Evolutionary conservation across 2,888 invertebrate species (phyloP).

Genomic region (Volucella inflata): DNA sequence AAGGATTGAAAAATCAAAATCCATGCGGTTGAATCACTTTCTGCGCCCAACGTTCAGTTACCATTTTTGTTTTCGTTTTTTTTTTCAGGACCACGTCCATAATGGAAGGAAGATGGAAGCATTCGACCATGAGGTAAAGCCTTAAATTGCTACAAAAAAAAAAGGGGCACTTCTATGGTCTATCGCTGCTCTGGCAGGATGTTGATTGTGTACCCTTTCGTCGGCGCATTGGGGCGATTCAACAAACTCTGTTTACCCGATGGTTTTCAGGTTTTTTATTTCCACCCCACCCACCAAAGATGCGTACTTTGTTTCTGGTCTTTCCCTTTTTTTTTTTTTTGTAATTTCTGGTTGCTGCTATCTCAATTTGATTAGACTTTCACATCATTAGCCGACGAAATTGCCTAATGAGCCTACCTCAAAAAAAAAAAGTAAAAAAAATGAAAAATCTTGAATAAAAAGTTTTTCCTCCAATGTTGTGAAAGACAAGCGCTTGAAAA

Average conservation of each 20-base stretch:
- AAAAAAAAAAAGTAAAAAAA: not conserved
- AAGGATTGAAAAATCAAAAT: constrained; percentile 43
- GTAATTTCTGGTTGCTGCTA: constrained; percentile 25
- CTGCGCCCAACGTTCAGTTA: not conserved
- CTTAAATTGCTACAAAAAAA: constrained; percentile 40
- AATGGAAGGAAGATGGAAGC: not conserved
- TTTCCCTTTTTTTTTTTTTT: too few relatives aligned
- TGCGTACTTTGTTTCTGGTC: constrained; percentile 39
- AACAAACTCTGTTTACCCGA: constrained; percentile 1
- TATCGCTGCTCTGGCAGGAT: constrained; percentile 36
- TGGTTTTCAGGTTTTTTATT: not conserved
- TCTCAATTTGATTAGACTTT: constrained; percentile 60
- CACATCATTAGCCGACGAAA: constrained; percentile 62
- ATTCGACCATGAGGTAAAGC: constrained; percentile 39
- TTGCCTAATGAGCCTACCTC: constrained; percentile 69
- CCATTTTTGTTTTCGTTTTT: too few relatives aligned
- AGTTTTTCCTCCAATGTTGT: constrained; percentile 4
- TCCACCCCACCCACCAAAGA: not conserved
- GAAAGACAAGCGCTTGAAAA: constrained; percentile 23
- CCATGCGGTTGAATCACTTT: constrained; percentile 36
- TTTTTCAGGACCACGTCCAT: constrained; percentile 11
- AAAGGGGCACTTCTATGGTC: constrained; percentile 26
- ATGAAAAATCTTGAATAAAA: constrained; percentile 2
- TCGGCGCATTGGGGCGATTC: not conserved
- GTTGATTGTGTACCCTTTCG: constrained; percentile 61